Evolutionary conservation across 2,797 vertebrate genomes (phyloP).

Genomic region (Philypnodon macrostomus): DNA sequence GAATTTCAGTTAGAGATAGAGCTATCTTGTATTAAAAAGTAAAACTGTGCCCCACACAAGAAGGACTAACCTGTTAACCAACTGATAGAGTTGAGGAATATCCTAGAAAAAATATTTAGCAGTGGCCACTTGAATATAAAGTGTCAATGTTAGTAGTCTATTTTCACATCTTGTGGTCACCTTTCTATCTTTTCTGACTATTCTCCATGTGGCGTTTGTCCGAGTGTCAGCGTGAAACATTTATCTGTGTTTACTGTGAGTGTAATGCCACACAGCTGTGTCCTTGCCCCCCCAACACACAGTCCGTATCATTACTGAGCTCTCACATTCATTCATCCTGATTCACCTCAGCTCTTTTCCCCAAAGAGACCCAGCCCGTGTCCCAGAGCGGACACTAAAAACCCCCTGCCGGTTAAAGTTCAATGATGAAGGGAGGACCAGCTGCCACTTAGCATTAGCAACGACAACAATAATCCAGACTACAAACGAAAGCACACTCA

Average conservation of each 20-base stretch:
- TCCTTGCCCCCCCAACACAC: constrained; percentile 1
- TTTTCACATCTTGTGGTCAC: neutral
- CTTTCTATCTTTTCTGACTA: too few species aligned
- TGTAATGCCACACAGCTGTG: constrained; percentile 18
- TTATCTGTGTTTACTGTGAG: neutral
- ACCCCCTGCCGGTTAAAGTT: constrained; percentile 33
- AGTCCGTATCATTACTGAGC: constrained; percentile 7
- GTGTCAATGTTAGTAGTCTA: too few species aligned
- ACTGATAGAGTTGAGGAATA: too few species aligned
- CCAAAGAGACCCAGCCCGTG: constrained; percentile 5
- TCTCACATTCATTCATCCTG: constrained; percentile 28
- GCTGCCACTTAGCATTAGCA: constrained; percentile 22
- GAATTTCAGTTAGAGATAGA: too few species aligned
- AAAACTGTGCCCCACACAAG: too few species aligned
- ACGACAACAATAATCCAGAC: neutral
- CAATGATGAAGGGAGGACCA: constrained; percentile 12
- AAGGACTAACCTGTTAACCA: too few species aligned
- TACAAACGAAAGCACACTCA: neutral
- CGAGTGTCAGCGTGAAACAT: neutral
- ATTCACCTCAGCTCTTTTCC: neutral
- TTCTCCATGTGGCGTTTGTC: neutral
- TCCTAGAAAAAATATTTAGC: too few species aligned
- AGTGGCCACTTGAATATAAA: too few species aligned
- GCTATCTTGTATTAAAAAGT: too few species aligned
- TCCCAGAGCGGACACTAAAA: constrained; percentile 11